phyloP scores from a whole-genome alignment of 2,797 vertebrate genomes.

The Gymnoscopelus braueri region DNA sequence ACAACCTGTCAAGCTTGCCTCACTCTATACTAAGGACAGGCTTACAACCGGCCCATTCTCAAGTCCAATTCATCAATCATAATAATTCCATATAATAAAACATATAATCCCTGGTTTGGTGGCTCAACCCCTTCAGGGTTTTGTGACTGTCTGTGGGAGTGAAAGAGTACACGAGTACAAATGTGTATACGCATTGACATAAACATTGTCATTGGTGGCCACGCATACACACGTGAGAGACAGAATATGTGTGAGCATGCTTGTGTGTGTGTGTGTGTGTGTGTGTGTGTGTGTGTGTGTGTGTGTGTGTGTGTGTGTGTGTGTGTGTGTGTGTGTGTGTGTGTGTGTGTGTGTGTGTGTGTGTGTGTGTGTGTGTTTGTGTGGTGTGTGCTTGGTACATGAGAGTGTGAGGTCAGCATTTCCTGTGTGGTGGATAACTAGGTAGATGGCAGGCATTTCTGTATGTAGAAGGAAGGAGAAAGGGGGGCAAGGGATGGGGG shows the following conservation, averaged over 20 bases:
- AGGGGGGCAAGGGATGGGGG: constrained; percentile 40
- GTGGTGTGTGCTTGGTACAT: constrained; percentile 29
- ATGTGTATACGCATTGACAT: constrained; percentile 2
- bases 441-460: constrained; percentile 20
- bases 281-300: too few species aligned
- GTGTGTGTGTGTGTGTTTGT: constrained; percentile 38
- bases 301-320: constrained; percentile 4
- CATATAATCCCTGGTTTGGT: constrained; percentile 60
- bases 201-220: background rate
- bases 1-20: constrained; percentile 1
- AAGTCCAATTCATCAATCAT: constrained; percentile 18
- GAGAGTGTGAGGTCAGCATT: constrained; percentile 43
- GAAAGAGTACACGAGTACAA: constrained; percentile 22
- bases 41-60: constrained; percentile 28
- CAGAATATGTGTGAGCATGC: constrained; percentile 26
- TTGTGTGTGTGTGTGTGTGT: background rate
- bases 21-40: background rate
- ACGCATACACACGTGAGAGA: constrained; percentile 18
- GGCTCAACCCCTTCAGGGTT: constrained; percentile 44
- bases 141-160: constrained; percentile 38
- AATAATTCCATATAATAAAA: background rate
- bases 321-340: constrained; percentile 5
- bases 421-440: constrained; percentile 32
- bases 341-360: constrained; percentile 4
- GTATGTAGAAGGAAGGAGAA: constrained; percentile 37